Evolutionary conservation across 2,797 vertebrate species (phyloP).

Genomic region (Pangasius djambal): DNA sequence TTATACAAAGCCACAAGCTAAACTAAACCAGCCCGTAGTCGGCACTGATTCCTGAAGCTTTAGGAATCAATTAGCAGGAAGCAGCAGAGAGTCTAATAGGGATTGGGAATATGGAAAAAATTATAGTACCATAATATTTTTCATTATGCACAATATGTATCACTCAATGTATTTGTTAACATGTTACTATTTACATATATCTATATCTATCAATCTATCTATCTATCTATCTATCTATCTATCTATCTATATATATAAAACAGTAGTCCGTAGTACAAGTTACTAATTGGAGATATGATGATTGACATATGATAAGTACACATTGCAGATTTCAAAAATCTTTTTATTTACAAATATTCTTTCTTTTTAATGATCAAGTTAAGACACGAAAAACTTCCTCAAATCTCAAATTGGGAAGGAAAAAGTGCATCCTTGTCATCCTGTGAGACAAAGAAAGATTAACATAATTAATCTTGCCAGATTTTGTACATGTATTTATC

Average conservation of each 20-base stretch:
- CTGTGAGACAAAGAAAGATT: neutral
- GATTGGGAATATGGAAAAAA: neutral
- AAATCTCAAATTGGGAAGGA: neutral
- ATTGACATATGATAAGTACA: neutral
- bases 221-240: too few relatives aligned
- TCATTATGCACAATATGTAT: neutral
- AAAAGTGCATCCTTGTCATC: neutral
- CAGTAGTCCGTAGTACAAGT: neutral
- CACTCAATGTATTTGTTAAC: neutral
- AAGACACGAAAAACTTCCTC: neutral
- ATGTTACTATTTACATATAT: too few relatives aligned
- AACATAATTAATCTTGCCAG: neutral
- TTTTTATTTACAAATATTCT: neutral
- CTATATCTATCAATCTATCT: too few relatives aligned
- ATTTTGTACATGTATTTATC: neutral
- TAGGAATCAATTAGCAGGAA: conserved; percentile 17
- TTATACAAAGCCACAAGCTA: conserved; percentile 1
- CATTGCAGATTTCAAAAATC: neutral
- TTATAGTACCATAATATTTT: neutral
- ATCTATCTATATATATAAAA: too few relatives aligned
- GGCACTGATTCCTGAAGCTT: conserved; percentile 1
- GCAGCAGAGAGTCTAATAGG: neutral
- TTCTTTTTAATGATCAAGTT: neutral
- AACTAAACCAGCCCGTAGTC: conserved; percentile 12
- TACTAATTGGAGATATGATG: neutral